Conservation (phyloP, 2,113 vertebrate genomes). For the Mesoclemmys tuberculata region DNA sequence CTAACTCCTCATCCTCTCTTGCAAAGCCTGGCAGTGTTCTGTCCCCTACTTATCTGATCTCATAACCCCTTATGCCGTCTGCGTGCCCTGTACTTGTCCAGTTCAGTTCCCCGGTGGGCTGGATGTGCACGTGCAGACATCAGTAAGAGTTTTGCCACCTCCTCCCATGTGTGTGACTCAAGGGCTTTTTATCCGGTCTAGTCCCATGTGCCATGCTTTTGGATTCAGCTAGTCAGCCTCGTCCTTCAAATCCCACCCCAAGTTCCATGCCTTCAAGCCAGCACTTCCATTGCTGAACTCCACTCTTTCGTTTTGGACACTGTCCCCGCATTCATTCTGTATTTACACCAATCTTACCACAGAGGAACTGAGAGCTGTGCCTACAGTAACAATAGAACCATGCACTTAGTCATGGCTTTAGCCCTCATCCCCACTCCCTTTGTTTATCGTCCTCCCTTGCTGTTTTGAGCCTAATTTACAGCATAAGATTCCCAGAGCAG, state of each 20-base stretch:
- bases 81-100: background rate
- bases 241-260: background rate
- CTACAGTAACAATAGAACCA: background rate
- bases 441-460: constrained; percentile 38
- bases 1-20: background rate
- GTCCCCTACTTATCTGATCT: background rate
- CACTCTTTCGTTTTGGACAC: background rate
- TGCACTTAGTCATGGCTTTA: constrained; percentile 7
- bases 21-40: background rate
- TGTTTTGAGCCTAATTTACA: constrained; percentile 20
- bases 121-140: background rate
- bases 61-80: background rate
- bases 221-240: background rate
- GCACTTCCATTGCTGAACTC: background rate
- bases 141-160: background rate
- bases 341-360: background rate
- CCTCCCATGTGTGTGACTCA: background rate
- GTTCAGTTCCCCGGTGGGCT: background rate
- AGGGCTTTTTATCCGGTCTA: background rate
- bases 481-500: background rate
- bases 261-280: background rate
- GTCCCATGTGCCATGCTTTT: background rate
- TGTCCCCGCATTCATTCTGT: background rate
- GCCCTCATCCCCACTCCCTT: constrained; percentile 35
- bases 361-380: background rate